Conservation (phyloP, 2,797 vertebrate species). For the Babyrousa celebensis region DNA sequence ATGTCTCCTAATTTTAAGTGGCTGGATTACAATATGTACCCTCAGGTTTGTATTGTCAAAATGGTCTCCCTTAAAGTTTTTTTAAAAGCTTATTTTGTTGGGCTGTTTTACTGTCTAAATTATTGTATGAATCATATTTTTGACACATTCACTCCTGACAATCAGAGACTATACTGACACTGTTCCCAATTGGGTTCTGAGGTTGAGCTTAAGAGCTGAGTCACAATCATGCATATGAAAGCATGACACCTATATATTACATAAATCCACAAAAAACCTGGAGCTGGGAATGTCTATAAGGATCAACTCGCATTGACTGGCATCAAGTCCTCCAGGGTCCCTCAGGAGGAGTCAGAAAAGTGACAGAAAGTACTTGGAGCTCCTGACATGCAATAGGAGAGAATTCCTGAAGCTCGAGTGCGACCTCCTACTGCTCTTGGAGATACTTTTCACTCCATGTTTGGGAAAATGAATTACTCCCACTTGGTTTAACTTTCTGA, state of each 20-base stretch:
- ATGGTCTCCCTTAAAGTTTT: neutral
- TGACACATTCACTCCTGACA: neutral
- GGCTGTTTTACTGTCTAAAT: neutral
- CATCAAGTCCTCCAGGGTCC: neutral
- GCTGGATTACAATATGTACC: conserved; percentile 4
- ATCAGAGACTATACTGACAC: neutral
- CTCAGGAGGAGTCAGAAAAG: neutral
- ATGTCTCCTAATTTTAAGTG: conserved; percentile 68
- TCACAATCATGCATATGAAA: neutral
- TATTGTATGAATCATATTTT: neutral
- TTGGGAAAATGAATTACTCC: conserved; percentile 66
- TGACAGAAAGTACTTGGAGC: neutral
- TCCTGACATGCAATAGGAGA: neutral
- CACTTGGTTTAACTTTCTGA: conserved; percentile 75
- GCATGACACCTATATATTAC: neutral
- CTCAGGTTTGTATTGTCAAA: conserved; percentile 21
- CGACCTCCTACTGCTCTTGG: neutral
- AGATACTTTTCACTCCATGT: neutral
- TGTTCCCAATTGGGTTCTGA: neutral
- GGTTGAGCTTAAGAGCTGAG: neutral
- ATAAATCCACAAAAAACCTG: neutral
- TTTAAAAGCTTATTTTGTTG: neutral
- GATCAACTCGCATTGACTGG: too few species aligned
- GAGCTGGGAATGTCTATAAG: neutral
- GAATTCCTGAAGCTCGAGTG: neutral